Percentiles rank a stretch among this genome's conserved stretches.
Evolutionary conservation across 2,113 vertebrate species (phyloP).

Genomic region (Anseranas semipalmata): DNA sequence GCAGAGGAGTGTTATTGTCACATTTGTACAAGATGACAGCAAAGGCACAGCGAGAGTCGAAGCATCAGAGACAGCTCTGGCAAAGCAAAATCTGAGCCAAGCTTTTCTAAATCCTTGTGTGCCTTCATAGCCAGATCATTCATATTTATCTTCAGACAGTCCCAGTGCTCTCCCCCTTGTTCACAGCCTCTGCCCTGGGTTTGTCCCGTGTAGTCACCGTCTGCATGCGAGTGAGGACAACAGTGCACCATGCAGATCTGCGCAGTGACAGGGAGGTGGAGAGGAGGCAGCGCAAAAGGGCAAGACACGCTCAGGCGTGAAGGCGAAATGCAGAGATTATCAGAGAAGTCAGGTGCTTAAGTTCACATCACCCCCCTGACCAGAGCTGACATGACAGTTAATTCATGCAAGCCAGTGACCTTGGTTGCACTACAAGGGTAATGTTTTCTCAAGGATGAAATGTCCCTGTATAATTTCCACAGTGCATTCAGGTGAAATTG

Average conservation of each 20-base stretch:
- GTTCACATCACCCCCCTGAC: neutral
- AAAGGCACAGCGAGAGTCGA: neutral
- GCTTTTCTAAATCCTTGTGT: neutral
- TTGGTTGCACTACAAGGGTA: neutral
- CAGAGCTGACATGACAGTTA: neutral
- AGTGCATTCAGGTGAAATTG: neutral
- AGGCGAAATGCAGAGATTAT: neutral
- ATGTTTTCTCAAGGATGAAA: neutral
- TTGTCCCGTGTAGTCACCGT: rapidly evolving
- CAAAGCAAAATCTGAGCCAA: neutral
- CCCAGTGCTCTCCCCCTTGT: neutral
- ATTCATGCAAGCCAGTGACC: neutral
- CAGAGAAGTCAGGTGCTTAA: neutral
- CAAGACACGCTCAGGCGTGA: neutral
- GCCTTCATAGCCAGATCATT: neutral
- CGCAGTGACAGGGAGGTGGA: neutral
- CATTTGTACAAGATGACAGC: neutral
- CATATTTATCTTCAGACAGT: neutral
- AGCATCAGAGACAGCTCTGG: neutral
- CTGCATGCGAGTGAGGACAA: rapidly evolving
- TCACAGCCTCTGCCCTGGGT: neutral
- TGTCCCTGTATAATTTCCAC: neutral
- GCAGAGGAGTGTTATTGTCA: neutral
- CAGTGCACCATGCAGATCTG: neutral
- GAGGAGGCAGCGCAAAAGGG: neutral